These are phyloP conservation scores for Takifugu rubripes DNA, from an alignment of 2,797 vertebrate species.

Conservation along the genomic window DNA sequence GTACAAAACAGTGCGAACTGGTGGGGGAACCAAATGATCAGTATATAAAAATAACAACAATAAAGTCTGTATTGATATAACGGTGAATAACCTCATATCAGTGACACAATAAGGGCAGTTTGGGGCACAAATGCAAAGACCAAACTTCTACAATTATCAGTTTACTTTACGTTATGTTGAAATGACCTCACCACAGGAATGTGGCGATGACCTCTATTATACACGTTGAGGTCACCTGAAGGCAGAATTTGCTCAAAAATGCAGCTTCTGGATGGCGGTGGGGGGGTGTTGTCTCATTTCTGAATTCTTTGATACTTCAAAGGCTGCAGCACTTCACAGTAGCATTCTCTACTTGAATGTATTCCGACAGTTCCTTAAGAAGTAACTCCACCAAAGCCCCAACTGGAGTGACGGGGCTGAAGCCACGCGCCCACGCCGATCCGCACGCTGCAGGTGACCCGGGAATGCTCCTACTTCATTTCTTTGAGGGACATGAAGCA, in stretches of 20 bases:
- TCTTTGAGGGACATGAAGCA: slow-evolving; percentile 23
- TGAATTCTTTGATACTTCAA: slow-evolving; percentile 40
- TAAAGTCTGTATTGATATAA: slow-evolving; percentile 49
- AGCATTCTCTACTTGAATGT: slow-evolving; percentile 66
- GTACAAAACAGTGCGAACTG: slow-evolving; percentile 72
- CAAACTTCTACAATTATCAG: slow-evolving; percentile 38
- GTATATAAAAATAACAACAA: slow-evolving; percentile 44
- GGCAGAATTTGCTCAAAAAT: slow-evolving; percentile 36
- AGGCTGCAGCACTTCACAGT: slow-evolving; percentile 77
- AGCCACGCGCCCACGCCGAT: slow-evolving; percentile 42
- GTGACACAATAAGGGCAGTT: slow-evolving; percentile 41
- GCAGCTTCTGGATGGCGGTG: slow-evolving; percentile 22
- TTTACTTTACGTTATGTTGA: slow-evolving; percentile 31
- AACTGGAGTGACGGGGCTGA: slow-evolving; percentile 74
- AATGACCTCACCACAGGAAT: slow-evolving; percentile 33
- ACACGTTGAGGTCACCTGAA: slow-evolving; percentile 28
- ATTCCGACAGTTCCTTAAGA: slow-evolving; percentile 51
- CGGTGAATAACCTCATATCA: slow-evolving; percentile 43
- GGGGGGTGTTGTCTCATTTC: slow-evolving; percentile 25
- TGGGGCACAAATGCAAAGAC: slow-evolving; percentile 39
- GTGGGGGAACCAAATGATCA: slow-evolving; percentile 54
- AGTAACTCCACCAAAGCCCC: slow-evolving; percentile 39
- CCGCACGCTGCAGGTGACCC: slow-evolving; percentile 2
- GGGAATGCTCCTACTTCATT: slow-evolving; percentile 32
- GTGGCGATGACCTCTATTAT: slow-evolving; percentile 13